These are phyloP conservation scores for Centrocercus urophasianus DNA, from an alignment of 2,113 vertebrate genomes.

Conservation along the genomic window DNA sequence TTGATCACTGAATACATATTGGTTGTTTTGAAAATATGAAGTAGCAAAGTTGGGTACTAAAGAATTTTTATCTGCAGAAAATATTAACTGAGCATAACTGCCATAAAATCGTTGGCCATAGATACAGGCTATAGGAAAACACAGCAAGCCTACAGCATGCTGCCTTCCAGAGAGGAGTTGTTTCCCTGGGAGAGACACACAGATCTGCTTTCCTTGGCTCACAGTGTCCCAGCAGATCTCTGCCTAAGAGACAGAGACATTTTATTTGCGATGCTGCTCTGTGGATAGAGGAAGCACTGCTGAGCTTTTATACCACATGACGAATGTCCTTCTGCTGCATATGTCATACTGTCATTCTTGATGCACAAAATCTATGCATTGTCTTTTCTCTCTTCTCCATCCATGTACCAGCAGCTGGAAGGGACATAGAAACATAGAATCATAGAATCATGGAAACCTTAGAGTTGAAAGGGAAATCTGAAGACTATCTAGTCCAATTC, in stretches of 20 bases:
- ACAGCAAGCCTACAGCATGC: accelerated
- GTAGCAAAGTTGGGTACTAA: not conserved
- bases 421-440: not conserved
- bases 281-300: accelerated
- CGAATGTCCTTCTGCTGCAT: accelerated
- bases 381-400: not conserved
- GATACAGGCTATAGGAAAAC: not conserved
- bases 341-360: accelerated
- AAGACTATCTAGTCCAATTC: too few species aligned
- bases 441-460: too few species aligned
- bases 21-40: not conserved
- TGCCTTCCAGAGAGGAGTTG: not conserved
- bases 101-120: not conserved
- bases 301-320: accelerated
- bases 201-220: not conserved
- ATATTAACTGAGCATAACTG: not conserved
- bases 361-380: accelerated
- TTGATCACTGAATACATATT: not conserved
- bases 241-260: not conserved
- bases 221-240: not conserved
- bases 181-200: not conserved
- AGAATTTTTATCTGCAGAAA: not conserved
- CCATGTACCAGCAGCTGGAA: not conserved
- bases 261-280: accelerated
- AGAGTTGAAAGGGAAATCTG: too few species aligned